Evolutionary conservation across 2,113 vertebrate species (phyloP), one percentile per base, ranked within the genome.

Genomic region (Coptodon bakossiorum): DNA sequence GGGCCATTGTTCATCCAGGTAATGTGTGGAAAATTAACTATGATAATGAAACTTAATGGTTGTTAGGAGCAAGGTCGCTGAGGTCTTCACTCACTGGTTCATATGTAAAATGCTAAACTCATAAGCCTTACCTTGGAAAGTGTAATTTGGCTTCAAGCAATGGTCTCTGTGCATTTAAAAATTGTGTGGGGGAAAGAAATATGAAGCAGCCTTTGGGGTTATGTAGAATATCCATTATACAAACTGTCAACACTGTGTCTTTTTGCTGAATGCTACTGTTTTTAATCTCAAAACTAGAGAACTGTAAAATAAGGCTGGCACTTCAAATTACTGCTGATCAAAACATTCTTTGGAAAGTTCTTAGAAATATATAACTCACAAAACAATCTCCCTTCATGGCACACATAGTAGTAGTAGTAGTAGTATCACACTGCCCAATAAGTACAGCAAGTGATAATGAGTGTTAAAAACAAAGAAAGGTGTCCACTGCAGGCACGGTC

Each of bases 21-120:
- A 91, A 94, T 94, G 85, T 89, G 85, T 83, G 78, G 82, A 80
- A 87, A 92, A 95, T 94, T 89, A 95, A 83, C 88, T 82, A 68
- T 88, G 76, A 83, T 94, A 95, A 93, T 91, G 89, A 89, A 53
- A 83, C 81, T 54, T 84, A 68, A 89, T 88, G 84, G 73, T 34
- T 91, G 88, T 93, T 93, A 86, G 82, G 81, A 88, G 83, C 84
- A 88, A 87, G 57, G 85, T 90, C 85, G 88, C 43, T 7, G 40
- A 76, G 56, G 56, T 50, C 31, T 66, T 81, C 34, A 22, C 57
- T 17, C 48, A 81, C 19, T 68, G 31, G 22, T 82, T 86, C 86
- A 82, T 53, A 61, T 54, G 11, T 81, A 38, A 88, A 88, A 84
- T 43, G 50, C 40, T 86, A 14, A 84, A 82, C 48, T 57, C 24